Conservation (phyloP, 2,113 vertebrate genomes). For the Diglossa brunneiventris region DNA sequence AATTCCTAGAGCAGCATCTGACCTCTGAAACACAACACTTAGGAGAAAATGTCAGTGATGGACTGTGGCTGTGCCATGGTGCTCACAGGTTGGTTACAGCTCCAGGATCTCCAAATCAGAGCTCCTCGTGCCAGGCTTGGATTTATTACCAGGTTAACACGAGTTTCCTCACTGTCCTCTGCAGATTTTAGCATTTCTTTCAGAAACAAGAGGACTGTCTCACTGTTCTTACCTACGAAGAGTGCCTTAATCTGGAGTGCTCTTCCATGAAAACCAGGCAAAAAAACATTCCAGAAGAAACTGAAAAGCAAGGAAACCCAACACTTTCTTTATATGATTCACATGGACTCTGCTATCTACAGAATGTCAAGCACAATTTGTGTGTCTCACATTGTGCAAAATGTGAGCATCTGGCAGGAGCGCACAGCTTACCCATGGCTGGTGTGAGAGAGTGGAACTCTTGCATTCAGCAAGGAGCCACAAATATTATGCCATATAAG, state of each 20-base stretch:
- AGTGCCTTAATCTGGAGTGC: neutral
- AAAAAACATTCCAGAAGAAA: neutral
- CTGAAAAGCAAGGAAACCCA: neutral
- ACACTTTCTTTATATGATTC: neutral
- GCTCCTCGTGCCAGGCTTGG: neutral
- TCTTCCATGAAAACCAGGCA: neutral
- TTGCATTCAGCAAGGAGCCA: neutral
- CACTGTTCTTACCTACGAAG: neutral
- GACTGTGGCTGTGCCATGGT: rapidly evolving
- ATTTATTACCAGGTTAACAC: neutral
- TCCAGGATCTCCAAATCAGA: neutral
- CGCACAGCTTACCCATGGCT: neutral
- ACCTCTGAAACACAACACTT: neutral
- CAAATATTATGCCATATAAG: neutral
- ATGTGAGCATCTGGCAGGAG: neutral
- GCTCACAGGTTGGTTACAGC: neutral
- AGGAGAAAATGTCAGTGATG: neutral
- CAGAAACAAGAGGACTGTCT: neutral
- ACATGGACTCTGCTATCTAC: neutral
- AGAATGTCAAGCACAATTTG: neutral
- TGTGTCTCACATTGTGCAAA: neutral
- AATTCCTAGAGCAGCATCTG: neutral
- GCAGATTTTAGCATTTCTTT: neutral
- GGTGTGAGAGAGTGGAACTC: neutral
- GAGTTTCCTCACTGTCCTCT: neutral